Conservation (phyloP, 2,113 vertebrate species). For the Limnothrissa miodon region DNA sequence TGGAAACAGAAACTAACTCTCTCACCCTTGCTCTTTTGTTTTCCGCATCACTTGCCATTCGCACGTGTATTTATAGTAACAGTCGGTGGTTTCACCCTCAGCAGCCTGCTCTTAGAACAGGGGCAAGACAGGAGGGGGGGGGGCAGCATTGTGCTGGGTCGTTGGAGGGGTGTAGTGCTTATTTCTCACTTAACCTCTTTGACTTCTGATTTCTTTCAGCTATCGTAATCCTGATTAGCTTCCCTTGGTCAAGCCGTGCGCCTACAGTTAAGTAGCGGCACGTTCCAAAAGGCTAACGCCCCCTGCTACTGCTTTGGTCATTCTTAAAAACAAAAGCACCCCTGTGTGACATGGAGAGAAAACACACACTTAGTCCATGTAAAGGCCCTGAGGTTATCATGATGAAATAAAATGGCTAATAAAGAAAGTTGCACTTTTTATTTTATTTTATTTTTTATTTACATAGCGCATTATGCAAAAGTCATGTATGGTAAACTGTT, state of each 20-base stretch:
- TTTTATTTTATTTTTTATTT: no score
- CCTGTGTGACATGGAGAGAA: neutral
- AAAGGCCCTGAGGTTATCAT: no score
- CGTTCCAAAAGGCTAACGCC: neutral
- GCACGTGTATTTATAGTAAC: neutral
- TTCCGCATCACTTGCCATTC: neutral
- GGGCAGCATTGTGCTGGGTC: neutral
- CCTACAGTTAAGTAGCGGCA: neutral
- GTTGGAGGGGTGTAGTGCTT: neutral
- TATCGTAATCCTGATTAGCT: constrained; percentile 23
- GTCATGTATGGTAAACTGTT: no score
- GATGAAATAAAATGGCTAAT: no score
- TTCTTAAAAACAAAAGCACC: neutral
- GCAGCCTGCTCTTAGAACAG: neutral
- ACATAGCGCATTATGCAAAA: no score
- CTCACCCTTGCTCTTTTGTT: neutral
- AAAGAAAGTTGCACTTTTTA: no score
- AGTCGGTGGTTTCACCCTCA: constrained; percentile 31
- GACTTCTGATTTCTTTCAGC: constrained; percentile 43
- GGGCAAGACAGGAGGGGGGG: neutral
- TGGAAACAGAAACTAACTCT: neutral
- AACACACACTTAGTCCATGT: no score
- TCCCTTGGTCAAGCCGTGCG: neutral
- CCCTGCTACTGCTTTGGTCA: neutral
- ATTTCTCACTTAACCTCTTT: constrained; percentile 25